A percentile compares a stretch with the other conserved stretches of the same genome.
phyloP scores from a whole-genome alignment of 1,140 invertebrate species.

The Meloidogyne hapla region DNA sequence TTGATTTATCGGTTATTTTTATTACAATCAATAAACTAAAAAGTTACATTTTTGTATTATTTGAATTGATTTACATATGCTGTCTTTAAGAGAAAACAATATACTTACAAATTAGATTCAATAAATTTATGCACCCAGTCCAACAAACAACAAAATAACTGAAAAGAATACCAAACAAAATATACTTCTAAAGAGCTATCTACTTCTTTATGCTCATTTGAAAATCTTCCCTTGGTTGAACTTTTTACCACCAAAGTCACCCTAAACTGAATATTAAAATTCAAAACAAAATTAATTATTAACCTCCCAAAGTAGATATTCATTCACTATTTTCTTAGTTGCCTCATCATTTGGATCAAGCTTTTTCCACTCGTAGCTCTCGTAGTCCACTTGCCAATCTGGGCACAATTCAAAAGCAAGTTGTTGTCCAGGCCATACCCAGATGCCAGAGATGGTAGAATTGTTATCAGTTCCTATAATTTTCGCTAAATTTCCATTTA shows the following conservation, averaged over 20 bases:
- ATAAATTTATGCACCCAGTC: neutral
- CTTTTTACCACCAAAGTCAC: conserved; percentile 73
- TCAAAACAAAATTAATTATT: conserved; percentile 70
- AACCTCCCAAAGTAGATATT: conserved; percentile 87
- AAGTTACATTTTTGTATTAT: no score
- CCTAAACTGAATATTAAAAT: neutral
- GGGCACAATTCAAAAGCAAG: conserved; percentile 79
- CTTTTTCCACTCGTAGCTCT: conserved; percentile 93
- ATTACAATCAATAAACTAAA: neutral
- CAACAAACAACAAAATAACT: neutral
- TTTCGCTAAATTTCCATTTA: neutral
- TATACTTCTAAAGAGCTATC: neutral
- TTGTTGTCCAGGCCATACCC: conserved; percentile 92
- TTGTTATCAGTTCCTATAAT: conserved; percentile 76
- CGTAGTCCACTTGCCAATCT: conserved; percentile 83
- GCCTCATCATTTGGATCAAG: conserved; percentile 78
- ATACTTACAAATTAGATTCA: neutral
- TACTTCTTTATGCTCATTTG: conserved; percentile 72
- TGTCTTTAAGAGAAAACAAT: no score
- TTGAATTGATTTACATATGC: no score
- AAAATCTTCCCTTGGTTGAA: conserved; percentile 99
- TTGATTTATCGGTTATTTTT: neutral
- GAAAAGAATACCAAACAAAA: conserved; percentile 4
- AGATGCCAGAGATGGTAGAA: conserved; percentile 89
- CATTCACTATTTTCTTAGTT: conserved; percentile 84